Evolutionary conservation across 2,888 invertebrate genomes (phyloP).

Genomic region (Eudasyphora cyanicolor): DNA sequence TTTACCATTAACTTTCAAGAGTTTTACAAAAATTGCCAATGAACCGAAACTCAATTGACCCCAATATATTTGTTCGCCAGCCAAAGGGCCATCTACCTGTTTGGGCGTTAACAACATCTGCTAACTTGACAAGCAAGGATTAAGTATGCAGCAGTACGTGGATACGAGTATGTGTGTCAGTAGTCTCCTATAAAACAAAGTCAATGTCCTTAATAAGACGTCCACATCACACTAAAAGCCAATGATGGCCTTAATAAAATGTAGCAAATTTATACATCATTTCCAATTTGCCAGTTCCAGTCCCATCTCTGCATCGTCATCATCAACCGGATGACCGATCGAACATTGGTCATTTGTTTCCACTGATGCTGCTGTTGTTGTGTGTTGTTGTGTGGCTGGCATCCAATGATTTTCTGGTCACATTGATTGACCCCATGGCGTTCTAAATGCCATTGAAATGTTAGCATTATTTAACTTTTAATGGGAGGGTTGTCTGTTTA

Average conservation of each 20-base stretch:
- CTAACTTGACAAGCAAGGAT: neutral
- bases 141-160: no score
- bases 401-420: slow-evolving; percentile 37
- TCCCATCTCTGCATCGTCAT: neutral
- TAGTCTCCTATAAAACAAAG: neutral
- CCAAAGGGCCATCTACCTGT: neutral
- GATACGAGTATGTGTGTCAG: no score
- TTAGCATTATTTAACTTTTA: slow-evolving; percentile 40
- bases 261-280: neutral
- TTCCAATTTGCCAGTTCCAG: neutral
- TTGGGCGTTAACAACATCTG: neutral
- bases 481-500: neutral
- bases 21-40: neutral
- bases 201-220: neutral
- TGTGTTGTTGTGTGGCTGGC: neutral
- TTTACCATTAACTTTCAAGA: no score
- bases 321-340: neutral
- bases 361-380: neutral
- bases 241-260: neutral
- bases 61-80: no score
- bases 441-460: slow-evolving; percentile 34
- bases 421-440: slow-evolving; percentile 44
- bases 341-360: neutral
- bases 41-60: neutral
- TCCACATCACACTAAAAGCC: neutral